These are phyloP conservation scores for Orthonevra nobilis DNA, from an alignment of 2,888 invertebrate genomes.

Conservation along the genomic window DNA sequence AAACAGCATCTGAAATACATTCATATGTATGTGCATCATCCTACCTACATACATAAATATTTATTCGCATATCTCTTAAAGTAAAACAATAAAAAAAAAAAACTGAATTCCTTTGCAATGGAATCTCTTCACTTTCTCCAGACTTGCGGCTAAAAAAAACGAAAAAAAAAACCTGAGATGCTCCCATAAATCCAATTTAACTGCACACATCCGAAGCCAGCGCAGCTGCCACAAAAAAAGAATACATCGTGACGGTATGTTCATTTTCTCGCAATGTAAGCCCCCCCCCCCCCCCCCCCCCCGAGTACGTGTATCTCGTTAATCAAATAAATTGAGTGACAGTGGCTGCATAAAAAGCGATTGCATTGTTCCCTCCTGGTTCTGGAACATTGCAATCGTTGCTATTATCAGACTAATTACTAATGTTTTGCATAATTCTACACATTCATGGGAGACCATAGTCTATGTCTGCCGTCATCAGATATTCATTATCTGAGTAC, in stretches of 20 bases:
- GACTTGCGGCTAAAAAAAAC: slow-evolving; percentile 1
- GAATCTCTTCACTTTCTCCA: slow-evolving; percentile 46
- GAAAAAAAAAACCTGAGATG: slow-evolving; percentile 17
- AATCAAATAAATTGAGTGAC: slow-evolving; percentile 69
- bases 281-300: no score
- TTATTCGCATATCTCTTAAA: not conserved
- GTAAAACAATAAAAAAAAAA: no score
- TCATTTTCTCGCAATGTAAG: slow-evolving; percentile 41
- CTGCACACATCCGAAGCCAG: not conserved
- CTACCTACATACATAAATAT: no score
- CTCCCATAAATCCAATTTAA: slow-evolving; percentile 15
- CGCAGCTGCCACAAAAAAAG: slow-evolving; percentile 7
- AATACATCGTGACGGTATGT: slow-evolving; percentile 31
- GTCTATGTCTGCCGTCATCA: no score
- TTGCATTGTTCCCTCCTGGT: slow-evolving; percentile 65
- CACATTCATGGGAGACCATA: slow-evolving; percentile 54
- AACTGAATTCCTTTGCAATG: no score
- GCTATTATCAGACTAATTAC: slow-evolving; percentile 63
- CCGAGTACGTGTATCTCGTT: slow-evolving; percentile 48
- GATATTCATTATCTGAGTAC: slow-evolving; percentile 38
- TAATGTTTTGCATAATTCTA: slow-evolving; percentile 59
- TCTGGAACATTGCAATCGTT: slow-evolving; percentile 30
- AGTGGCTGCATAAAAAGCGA: slow-evolving; percentile 59
- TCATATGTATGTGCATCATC: no score
- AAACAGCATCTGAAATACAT: not conserved